Conservation (phyloP, 2,888 invertebrate species). For the Sphaeridia pumilis region DNA sequence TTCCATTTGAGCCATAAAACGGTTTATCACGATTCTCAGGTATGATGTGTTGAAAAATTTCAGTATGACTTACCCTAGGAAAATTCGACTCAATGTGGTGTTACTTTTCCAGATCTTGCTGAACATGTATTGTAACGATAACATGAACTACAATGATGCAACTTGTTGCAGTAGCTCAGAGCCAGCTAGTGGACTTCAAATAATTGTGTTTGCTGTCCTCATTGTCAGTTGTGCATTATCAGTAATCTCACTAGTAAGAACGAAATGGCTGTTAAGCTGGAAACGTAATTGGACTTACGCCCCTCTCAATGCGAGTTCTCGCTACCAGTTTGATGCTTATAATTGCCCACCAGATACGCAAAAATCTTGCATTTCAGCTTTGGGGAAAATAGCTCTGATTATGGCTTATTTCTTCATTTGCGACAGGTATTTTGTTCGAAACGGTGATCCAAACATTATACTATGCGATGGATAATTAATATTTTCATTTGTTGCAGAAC, state of each 20-base stretch:
- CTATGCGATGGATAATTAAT: too few species aligned
- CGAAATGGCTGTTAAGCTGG: constrained; percentile 15
- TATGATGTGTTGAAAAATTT: constrained; percentile 16
- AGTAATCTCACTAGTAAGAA: constrained; percentile 17
- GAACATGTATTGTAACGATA: constrained; percentile 93
- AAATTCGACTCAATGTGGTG: not conserved
- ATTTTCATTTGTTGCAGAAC: constrained; percentile 49
- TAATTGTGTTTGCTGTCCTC: constrained; percentile 68
- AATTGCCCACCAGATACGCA: too few species aligned
- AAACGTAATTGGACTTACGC: constrained; percentile 19
- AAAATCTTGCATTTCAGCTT: constrained; percentile 24
- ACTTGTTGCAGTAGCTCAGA: constrained; percentile 87
- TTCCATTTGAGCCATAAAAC: constrained; percentile 57
- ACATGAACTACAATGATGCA: constrained; percentile 94
- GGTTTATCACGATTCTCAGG: constrained; percentile 56
- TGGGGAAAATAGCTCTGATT: constrained; percentile 71
- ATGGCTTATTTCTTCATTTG: constrained; percentile 89
- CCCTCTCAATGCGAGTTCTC: constrained; percentile 20
- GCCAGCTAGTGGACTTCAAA: constrained; percentile 68
- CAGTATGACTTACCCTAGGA: too few species aligned
- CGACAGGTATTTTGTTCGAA: constrained; percentile 63
- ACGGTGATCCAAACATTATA: too few species aligned
- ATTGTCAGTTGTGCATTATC: constrained; percentile 38
- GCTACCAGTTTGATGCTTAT: constrained; percentile 1
- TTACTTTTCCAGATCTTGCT: constrained; percentile 58